Conservation (phyloP, 2,888 invertebrate genomes). For the Sesia apiformis region DNA sequence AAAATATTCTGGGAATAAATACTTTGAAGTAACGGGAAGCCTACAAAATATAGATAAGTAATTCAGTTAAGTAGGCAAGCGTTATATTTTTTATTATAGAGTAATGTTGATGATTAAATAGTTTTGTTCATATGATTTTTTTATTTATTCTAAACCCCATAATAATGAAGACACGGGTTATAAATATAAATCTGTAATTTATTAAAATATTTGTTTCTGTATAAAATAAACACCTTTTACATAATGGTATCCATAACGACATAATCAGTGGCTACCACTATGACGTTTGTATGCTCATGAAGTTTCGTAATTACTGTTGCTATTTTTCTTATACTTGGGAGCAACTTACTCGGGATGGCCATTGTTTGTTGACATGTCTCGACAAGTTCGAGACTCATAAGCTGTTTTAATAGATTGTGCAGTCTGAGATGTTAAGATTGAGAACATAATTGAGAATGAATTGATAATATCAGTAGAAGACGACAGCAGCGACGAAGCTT, state of each 20-base stretch:
- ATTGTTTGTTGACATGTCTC: too few species aligned
- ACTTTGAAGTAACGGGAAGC: conserved; percentile 36
- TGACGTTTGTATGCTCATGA: too few species aligned
- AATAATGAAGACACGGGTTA: neutral
- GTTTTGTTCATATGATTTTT: neutral
- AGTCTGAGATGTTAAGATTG: too few species aligned
- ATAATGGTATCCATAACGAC: neutral
- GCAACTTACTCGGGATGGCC: too few species aligned
- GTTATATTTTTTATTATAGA: neutral
- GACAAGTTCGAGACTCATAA: too few species aligned
- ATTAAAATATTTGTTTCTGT: conserved; percentile 41
- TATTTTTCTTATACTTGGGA: too few species aligned
- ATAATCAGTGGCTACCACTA: too few species aligned
- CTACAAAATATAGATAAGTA: neutral
- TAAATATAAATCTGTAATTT: conserved; percentile 1
- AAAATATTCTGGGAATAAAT: conserved; percentile 64
- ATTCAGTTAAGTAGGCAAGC: neutral
- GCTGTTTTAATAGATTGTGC: too few species aligned
- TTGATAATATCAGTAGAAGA: too few species aligned
- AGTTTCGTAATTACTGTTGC: too few species aligned
- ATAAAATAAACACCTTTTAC: conserved; percentile 40
- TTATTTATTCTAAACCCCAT: neutral
- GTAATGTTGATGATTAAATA: neutral
- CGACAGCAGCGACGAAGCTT: too few species aligned
- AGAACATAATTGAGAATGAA: too few species aligned